These are phyloP conservation scores for Littorina saxatilis DNA, from an alignment of 1,140 invertebrate species.

Conservation along the genomic window DNA sequence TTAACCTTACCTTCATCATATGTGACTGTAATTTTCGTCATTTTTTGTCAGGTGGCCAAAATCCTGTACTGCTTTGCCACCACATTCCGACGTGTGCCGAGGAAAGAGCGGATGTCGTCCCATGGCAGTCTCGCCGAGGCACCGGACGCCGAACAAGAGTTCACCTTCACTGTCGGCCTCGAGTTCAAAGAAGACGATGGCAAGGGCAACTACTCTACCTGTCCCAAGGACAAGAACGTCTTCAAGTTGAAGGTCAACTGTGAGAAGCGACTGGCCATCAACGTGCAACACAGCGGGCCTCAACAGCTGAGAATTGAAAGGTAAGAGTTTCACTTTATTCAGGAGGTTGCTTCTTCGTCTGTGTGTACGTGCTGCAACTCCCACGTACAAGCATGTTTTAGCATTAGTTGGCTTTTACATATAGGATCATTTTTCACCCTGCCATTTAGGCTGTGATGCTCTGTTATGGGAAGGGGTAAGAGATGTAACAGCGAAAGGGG, in stretches of 20 bases:
- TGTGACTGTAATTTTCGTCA: no score
- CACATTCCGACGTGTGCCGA: conserved; percentile 86
- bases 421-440: not conserved
- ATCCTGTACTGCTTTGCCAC: conserved; percentile 91
- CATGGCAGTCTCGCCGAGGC: conserved; percentile 38
- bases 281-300: conserved; percentile 87
- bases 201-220: conserved; percentile 87
- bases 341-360: not conserved
- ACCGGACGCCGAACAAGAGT: conserved; percentile 67
- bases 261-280: conserved; percentile 94
- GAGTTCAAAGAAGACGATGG: conserved; percentile 87
- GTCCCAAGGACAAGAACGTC: conserved; percentile 91
- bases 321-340: conserved; percentile 51
- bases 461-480: no score
- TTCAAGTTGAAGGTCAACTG: conserved; percentile 95
- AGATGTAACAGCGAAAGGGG: no score
- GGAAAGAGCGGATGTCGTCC: conserved; percentile 43
- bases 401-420: not conserved
- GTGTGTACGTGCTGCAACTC: not conserved
- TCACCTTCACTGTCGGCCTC: conserved; percentile 88
- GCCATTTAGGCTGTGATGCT: no score
- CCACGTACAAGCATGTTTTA: not conserved
- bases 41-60: conserved; percentile 80
- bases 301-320: conserved; percentile 75
- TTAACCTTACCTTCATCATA: no score